These are phyloP conservation scores for Zoanthus solanderi DNA, from an alignment of 92 coral and sea anemone genomes.

Conservation along the genomic window DNA sequence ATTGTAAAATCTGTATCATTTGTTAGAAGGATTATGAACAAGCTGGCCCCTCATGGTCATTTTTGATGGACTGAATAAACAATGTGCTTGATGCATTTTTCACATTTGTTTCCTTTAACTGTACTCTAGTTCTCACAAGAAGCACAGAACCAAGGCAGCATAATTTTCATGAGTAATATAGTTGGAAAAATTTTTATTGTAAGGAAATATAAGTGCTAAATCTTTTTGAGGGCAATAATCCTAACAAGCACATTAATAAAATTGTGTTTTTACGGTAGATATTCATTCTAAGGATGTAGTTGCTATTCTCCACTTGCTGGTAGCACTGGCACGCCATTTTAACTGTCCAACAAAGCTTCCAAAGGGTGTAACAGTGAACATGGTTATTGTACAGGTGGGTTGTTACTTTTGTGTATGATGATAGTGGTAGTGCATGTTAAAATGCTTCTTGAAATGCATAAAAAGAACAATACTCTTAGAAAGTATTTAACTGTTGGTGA, in stretches of 20 bases:
- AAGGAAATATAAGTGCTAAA: not conserved
- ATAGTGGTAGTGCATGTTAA: not conserved
- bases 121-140: no score
- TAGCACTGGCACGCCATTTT: conserved; percentile 90
- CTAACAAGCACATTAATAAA: not conserved
- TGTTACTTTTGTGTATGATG: not conserved
- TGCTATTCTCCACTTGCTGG: conserved; percentile 91
- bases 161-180: no score
- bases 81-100: no score
- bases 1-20: no score
- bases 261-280: conserved; percentile 45
- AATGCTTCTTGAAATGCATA: not conserved
- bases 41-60: no score
- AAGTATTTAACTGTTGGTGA: no score
- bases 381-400: conserved; percentile 86
- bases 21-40: no score
- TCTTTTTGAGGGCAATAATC: not conserved
- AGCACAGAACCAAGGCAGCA: no score
- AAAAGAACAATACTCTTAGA: no score
- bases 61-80: no score
- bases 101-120: no score
- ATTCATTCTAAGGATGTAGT: conserved; percentile 93
- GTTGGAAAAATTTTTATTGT: no score
- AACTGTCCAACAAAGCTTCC: conserved; percentile 86
- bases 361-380: conserved; percentile 81